Evolutionary conservation across 2,113 vertebrate genomes (phyloP).

Genomic region (Dasypus novemcinctus): DNA sequence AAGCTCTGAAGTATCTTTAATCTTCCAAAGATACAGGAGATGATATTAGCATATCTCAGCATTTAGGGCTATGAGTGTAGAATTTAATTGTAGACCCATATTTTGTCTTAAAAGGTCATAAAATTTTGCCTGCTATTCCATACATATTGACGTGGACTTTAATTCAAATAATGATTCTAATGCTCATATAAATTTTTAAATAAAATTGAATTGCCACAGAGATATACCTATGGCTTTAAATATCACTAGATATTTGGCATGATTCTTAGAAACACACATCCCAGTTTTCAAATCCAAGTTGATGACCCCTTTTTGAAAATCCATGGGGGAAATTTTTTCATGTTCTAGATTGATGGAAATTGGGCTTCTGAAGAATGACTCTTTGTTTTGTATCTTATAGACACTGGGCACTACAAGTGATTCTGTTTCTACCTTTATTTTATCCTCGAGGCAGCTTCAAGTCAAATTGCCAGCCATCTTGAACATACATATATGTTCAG

Average conservation of each 20-base stretch:
- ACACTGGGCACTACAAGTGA: neutral
- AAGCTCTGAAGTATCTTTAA: neutral
- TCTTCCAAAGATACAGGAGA: neutral
- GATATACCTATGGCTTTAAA: neutral
- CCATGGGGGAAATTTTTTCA: neutral
- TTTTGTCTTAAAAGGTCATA: neutral
- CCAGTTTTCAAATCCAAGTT: neutral
- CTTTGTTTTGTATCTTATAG: neutral
- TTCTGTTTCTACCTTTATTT: neutral
- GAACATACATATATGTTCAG: neutral
- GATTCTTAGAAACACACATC: neutral
- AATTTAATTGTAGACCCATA: neutral
- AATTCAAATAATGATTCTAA: neutral
- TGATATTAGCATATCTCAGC: neutral
- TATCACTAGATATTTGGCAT: neutral
- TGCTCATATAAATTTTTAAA: neutral
- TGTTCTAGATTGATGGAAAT: neutral
- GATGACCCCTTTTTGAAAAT: neutral
- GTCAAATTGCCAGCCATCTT: neutral
- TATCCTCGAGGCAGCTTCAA: neutral
- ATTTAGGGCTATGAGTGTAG: neutral
- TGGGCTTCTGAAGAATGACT: neutral
- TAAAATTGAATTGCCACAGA: neutral
- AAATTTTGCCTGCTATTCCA: neutral
- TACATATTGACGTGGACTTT: neutral